A percentile compares a stretch with the other conserved stretches of the same genome.
Evolutionary conservation across 1,140 invertebrate species (phyloP).

Genomic region (Tetranychus urticae): DNA sequence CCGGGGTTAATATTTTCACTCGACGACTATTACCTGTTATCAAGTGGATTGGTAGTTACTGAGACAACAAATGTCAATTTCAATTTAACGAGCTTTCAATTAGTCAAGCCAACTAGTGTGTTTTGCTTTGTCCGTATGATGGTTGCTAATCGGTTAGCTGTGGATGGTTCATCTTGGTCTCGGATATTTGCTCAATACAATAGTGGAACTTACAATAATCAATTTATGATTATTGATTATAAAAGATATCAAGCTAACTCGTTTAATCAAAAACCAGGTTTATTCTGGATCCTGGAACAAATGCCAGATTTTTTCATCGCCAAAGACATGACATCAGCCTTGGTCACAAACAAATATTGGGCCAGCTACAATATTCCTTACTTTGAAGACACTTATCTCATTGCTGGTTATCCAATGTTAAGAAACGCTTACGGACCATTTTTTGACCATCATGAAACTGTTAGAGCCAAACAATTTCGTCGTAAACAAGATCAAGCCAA

Average conservation of each 20-base stretch:
- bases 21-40: slow-evolving; percentile 58
- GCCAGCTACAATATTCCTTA: slow-evolving; percentile 52
- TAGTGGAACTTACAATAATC: slow-evolving; percentile 59
- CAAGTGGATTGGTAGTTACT: slow-evolving; percentile 34
- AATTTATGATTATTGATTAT: slow-evolving; percentile 64
- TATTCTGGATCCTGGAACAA: slow-evolving; percentile 60
- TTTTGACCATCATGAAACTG: slow-evolving; percentile 37
- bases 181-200: slow-evolving; percentile 32
- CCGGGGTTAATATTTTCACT: slow-evolving; percentile 60
- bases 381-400: slow-evolving; percentile 35
- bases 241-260: slow-evolving; percentile 28
- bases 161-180: slow-evolving; percentile 43
- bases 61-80: slow-evolving; percentile 50
- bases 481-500: slow-evolving; percentile 30
- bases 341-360: slow-evolving; percentile 42
- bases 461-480: slow-evolving; percentile 36
- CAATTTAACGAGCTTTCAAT: slow-evolving; percentile 33
- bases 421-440: slow-evolving; percentile 37
- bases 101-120: slow-evolving; percentile 34
- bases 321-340: slow-evolving; percentile 38
- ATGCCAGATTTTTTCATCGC: slow-evolving; percentile 33
- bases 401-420: slow-evolving; percentile 26
- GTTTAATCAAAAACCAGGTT: not conserved
- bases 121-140: slow-evolving; percentile 53
- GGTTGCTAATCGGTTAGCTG: slow-evolving; percentile 57